Percentiles rank a stretch among this genome's conserved stretches.
Conservation (phyloP, 2,888 invertebrate genomes). For the Ormia ochracea region DNA sequence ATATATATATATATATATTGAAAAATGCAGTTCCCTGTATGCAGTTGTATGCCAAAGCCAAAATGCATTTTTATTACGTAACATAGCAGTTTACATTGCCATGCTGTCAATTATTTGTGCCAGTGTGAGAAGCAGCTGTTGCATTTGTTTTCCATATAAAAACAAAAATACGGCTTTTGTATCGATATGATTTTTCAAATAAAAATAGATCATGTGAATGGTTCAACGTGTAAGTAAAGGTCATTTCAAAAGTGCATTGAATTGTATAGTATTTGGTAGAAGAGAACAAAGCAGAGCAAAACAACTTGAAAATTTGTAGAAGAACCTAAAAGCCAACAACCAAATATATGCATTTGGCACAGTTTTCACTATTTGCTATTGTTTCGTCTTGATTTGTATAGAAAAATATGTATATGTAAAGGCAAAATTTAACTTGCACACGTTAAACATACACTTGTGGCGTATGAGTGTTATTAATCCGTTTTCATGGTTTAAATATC, state of each 20-base stretch:
- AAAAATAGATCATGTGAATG: neutral
- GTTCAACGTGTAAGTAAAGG: conserved; percentile 48
- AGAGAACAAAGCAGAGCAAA: neutral
- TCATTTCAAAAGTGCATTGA: conserved; percentile 58
- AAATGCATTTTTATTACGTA: conserved; percentile 27
- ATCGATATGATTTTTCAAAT: conserved; percentile 10
- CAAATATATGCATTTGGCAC: conserved; percentile 21
- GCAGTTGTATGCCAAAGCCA: conserved; percentile 27
- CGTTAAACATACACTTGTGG: neutral
- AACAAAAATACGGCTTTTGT: neutral
- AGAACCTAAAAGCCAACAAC: neutral
- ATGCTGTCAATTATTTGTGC: neutral
- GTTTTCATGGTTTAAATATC: neutral
- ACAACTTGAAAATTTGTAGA: neutral
- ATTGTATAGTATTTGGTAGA: conserved; percentile 27
- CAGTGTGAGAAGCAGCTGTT: conserved; percentile 48
- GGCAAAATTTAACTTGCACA: neutral
- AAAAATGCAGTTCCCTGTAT: neutral
- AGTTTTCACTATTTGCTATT: conserved; percentile 20
- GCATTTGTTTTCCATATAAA: conserved; percentile 32
- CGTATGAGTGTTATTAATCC: neutral
- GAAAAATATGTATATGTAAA: neutral
- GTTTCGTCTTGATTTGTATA: neutral
- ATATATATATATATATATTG: neutral
- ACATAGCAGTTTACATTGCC: neutral